Conservation (phyloP, 2,888 invertebrate species). For the Cremastinae sp. region DNA sequence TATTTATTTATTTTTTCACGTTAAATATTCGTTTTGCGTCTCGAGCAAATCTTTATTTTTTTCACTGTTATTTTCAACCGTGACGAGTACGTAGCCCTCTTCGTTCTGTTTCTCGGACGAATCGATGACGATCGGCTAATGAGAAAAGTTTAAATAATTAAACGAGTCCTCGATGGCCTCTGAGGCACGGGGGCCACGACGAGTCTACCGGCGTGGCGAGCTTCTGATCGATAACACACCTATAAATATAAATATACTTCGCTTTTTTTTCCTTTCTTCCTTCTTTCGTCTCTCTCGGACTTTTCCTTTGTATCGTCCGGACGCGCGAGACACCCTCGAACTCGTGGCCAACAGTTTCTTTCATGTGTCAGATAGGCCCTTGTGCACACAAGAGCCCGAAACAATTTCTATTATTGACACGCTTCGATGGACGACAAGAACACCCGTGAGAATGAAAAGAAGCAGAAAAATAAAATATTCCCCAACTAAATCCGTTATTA, state of each 20-base stretch:
- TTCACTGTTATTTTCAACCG: constrained; percentile 5
- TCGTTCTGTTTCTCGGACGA: constrained; percentile 39
- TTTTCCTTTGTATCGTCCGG: constrained; percentile 57
- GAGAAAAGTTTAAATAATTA: constrained; percentile 68
- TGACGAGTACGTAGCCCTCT: constrained; percentile 49
- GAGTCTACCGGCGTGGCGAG: constrained; percentile 44
- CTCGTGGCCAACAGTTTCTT: constrained; percentile 44
- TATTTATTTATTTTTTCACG: too few species aligned
- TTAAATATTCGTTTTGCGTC: not conserved
- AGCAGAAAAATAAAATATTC: not conserved
- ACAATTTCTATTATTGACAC: constrained; percentile 26
- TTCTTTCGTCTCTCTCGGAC: constrained; percentile 11
- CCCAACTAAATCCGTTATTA: not conserved
- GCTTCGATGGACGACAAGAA: constrained; percentile 1
- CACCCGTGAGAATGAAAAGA: not conserved
- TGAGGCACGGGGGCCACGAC: constrained; percentile 42
- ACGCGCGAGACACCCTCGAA: constrained; percentile 57
- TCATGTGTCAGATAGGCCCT: constrained; percentile 19
- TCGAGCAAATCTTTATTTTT: constrained; percentile 3
- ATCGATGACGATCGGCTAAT: constrained; percentile 62
- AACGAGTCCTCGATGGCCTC: constrained; percentile 51
- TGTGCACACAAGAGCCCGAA: constrained; percentile 21
- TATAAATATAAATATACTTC: constrained; percentile 24
- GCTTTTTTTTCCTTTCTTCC: constrained; percentile 16
- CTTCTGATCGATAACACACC: constrained; percentile 59